Conservation (phyloP, 2,113 vertebrate genomes). For the Silurus glanis region DNA sequence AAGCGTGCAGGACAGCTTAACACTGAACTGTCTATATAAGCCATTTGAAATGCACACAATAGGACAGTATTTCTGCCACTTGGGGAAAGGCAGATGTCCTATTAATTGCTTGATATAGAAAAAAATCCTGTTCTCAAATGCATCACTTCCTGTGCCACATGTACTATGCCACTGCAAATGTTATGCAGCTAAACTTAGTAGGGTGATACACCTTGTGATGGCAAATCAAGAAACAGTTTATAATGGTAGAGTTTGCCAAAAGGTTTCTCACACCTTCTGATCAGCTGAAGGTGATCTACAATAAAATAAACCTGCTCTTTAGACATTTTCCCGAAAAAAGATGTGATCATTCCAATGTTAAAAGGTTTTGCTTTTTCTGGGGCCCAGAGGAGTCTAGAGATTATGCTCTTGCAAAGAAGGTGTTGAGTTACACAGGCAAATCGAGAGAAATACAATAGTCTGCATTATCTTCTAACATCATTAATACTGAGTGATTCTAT, state of each 20-base stretch:
- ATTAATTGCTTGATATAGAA: constrained; percentile 1
- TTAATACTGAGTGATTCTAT: constrained; percentile 11
- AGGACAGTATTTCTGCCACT: not conserved
- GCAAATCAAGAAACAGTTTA: not conserved
- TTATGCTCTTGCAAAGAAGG: constrained; percentile 18
- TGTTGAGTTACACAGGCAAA: constrained; percentile 29
- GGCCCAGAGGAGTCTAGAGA: constrained; percentile 11
- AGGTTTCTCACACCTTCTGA: not conserved
- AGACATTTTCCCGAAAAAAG: constrained; percentile 15
- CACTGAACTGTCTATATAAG: not conserved
- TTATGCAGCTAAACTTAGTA: not conserved
- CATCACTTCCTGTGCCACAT: not conserved
- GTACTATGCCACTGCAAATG: not conserved
- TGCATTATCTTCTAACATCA: constrained; percentile 17
- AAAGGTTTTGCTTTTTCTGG: constrained; percentile 33
- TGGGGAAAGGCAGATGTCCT: not conserved
- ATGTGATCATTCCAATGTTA: constrained; percentile 13
- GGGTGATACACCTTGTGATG: not conserved
- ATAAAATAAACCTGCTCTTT: constrained; percentile 1
- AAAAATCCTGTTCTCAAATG: constrained; percentile 21
- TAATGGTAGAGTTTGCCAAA: not conserved
- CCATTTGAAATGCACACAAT: not conserved
- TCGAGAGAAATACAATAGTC: constrained; percentile 22
- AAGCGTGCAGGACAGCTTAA: not conserved
- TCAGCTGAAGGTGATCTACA: not conserved